Percentiles rank a stretch among this genome's conserved stretches.
Conservation (phyloP, 2,888 invertebrate genomes). For the Clunio marinus region DNA sequence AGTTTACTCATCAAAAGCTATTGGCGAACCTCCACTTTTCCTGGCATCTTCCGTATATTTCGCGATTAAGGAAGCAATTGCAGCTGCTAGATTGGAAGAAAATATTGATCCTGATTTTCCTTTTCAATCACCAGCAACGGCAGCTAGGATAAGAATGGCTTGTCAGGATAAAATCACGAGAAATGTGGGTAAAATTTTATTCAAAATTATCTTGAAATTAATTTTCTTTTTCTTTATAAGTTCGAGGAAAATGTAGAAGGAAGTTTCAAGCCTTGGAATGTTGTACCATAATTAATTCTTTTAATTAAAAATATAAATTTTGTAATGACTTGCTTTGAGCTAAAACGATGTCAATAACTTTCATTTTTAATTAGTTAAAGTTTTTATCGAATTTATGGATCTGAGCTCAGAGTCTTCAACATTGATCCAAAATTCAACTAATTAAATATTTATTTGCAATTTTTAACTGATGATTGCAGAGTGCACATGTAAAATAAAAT, state of each 20-base stretch:
- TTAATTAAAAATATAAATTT: too few species aligned
- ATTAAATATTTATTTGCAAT: too few species aligned
- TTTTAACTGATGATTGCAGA: too few species aligned
- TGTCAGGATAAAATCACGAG: slow-evolving; percentile 72
- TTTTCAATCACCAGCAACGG: slow-evolving; percentile 73
- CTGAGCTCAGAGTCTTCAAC: too few species aligned
- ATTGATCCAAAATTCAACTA: too few species aligned
- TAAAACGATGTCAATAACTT: too few species aligned
- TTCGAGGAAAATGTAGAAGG: slow-evolving; percentile 44
- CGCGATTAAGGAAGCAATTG: slow-evolving; percentile 76
- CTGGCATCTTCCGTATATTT: slow-evolving; percentile 52
- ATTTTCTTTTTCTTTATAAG: neutral
- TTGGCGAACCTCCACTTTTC: slow-evolving; percentile 85
- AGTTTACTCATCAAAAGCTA: slow-evolving; percentile 86
- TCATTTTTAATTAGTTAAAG: too few species aligned
- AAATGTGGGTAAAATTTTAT: slow-evolving; percentile 46
- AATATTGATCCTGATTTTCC: slow-evolving; percentile 58
- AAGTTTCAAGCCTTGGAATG: slow-evolving; percentile 59
- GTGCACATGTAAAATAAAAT: too few species aligned
- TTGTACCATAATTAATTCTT: slow-evolving; percentile 54
- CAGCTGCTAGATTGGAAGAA: slow-evolving; percentile 64
- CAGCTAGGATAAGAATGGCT: slow-evolving; percentile 77
- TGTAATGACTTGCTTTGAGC: too few species aligned
- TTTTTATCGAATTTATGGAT: too few species aligned
- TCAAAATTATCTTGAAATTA: slow-evolving; percentile 55